These are phyloP conservation scores for Oostethus manadensis DNA, from an alignment of 2,113 vertebrate genomes.

Conservation along the genomic window DNA sequence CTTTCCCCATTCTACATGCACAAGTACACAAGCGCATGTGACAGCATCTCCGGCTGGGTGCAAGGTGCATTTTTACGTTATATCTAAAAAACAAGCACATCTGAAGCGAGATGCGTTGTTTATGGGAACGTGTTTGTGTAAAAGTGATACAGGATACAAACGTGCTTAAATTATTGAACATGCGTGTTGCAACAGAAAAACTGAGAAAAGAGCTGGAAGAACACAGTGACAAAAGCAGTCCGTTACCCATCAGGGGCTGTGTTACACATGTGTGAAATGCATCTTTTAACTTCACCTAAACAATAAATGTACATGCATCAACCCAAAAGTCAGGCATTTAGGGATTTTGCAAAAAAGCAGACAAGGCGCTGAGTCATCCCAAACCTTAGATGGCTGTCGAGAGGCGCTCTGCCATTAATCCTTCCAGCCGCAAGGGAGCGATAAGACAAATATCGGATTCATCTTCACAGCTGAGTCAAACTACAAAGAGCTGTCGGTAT, in stretches of 20 bases:
- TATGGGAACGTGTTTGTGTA: conserved; percentile 45
- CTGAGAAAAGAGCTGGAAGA: conserved; percentile 42
- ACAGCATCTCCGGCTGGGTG: not conserved
- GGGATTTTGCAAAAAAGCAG: conserved; percentile 33
- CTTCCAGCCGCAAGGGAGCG: conserved; percentile 24
- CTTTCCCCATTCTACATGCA: conserved; percentile 2
- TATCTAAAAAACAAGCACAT: conserved; percentile 35
- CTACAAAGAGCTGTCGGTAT: conserved; percentile 35
- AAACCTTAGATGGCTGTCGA: conserved; percentile 36
- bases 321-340: conserved; percentile 21
- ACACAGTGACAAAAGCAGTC: conserved; percentile 26
- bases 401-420: conserved; percentile 39
- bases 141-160: conserved; percentile 39
- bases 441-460: conserved; percentile 46
- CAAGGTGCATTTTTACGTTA: no score
- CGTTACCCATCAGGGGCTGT: conserved; percentile 10
- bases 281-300: not conserved
- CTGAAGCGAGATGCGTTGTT: conserved; percentile 37
- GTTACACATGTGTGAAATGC: conserved; percentile 7
- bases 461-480: conserved; percentile 26
- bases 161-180: conserved; percentile 57
- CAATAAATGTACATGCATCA: not conserved
- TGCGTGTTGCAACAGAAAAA: conserved; percentile 10
- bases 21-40: conserved; percentile 8
- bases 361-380: conserved; percentile 43